Evolutionary conservation across 2,888 invertebrate species (phyloP).

Genomic region (Strigamia maritima): DNA sequence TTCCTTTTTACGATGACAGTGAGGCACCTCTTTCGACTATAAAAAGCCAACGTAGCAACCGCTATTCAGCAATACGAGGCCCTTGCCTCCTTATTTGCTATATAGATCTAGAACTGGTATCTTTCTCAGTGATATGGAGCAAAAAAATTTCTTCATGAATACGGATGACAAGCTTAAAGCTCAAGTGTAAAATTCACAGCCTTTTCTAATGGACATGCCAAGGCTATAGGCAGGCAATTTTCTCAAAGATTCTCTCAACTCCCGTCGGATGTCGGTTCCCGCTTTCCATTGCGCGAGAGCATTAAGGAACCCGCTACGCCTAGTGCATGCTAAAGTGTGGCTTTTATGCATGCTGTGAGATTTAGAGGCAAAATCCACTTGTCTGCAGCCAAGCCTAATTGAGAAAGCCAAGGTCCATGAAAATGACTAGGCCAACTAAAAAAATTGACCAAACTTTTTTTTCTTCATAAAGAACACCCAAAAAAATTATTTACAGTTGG

Average conservation of each 20-base stretch:
- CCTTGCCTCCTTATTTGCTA: slow-evolving; percentile 10
- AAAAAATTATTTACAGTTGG: too few species aligned
- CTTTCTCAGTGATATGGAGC: slow-evolving; percentile 1
- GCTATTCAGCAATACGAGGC: neutral
- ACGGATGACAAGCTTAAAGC: slow-evolving; percentile 15
- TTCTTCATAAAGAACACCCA: too few species aligned
- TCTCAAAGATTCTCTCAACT: slow-evolving; percentile 15
- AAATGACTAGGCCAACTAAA: neutral
- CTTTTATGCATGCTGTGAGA: slow-evolving; percentile 8
- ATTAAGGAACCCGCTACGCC: neutral
- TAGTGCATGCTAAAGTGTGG: slow-evolving; percentile 1
- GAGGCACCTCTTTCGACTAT: slow-evolving; percentile 15
- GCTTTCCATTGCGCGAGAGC: neutral
- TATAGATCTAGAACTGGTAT: slow-evolving; percentile 8
- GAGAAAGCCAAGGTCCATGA: neutral
- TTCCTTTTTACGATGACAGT: neutral
- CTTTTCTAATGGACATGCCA: slow-evolving; percentile 5
- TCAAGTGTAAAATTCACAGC: slow-evolving; percentile 15
- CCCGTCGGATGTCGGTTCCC: slow-evolving; percentile 10
- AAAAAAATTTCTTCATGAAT: slow-evolving; percentile 15
- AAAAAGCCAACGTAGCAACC: slow-evolving; percentile 10
- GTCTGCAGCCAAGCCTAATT: slow-evolving; percentile 15
- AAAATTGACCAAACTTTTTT: neutral
- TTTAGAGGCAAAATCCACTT: slow-evolving; percentile 9
- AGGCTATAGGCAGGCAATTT: slow-evolving; percentile 15